Conservation (phyloP, 2,888 invertebrate species). For the Gasteruption jaculator region DNA sequence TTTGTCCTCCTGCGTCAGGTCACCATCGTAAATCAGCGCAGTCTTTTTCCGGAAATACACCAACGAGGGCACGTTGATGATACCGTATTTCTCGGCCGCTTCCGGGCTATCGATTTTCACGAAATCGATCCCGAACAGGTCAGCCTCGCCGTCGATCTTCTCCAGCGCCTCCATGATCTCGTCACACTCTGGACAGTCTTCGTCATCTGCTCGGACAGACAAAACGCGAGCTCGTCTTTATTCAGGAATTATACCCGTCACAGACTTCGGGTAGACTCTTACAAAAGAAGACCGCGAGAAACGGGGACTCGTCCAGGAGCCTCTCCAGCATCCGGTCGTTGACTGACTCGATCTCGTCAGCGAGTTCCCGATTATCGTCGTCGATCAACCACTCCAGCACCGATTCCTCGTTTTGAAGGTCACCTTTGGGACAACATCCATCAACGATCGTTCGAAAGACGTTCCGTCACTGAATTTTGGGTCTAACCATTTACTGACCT, state of each 20-base stretch:
- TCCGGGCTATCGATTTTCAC: conserved; percentile 83
- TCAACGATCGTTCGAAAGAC: no score
- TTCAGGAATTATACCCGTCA: no score
- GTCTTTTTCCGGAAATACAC: conserved; percentile 82
- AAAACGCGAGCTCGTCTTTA: no score
- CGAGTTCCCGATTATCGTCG: conserved; percentile 87
- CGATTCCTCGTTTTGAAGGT: conserved; percentile 86
- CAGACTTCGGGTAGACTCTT: conserved; percentile 55
- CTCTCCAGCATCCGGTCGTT: conserved; percentile 85
- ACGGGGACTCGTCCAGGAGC: conserved; percentile 78
- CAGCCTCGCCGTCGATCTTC: conserved; percentile 92
- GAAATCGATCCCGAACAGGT: conserved; percentile 89
- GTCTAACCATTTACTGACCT: conserved; percentile 41
- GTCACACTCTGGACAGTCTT: conserved; percentile 86
- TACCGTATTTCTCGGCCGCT: conserved; percentile 76
- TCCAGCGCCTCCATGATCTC: conserved; percentile 88
- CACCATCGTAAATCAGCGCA: conserved; percentile 86
- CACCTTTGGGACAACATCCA: conserved; percentile 59
- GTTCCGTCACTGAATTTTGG: not conserved
- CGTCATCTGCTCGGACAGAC: conserved; percentile 63
- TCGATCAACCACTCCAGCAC: conserved; percentile 91
- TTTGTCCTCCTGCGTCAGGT: conserved; percentile 80
- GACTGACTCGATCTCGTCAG: conserved; percentile 91
- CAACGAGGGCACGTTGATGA: conserved; percentile 79
- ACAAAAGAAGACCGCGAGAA: conserved; percentile 91